Evolutionary conservation across 1,140 invertebrate species (phyloP), one percentile per base, ranked within the genome.

Genomic region (Lordiphosa stackelbergi): DNA sequence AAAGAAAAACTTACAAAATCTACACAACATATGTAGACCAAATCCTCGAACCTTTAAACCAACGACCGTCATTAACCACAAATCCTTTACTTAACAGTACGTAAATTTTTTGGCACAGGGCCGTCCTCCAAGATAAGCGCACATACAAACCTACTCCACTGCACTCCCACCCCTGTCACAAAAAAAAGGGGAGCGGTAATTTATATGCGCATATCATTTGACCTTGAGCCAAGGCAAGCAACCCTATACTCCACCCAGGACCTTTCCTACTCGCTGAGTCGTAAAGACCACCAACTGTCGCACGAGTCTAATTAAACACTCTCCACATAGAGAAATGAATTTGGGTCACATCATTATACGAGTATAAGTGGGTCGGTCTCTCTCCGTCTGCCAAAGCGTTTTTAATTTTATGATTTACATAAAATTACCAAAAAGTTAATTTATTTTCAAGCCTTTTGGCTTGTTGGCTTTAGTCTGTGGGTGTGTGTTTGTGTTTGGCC

Each of bases 271-370:
- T 52, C 71, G 58, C 35, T 51, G 70, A 70, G 52, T 74, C 74
- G 70, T 74, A 74, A 81, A 57, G 66, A 59, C 66, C 71, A 75
- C 52, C 64, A 61, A 75, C 72, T 71, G 72, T 75, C 72, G 72
- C 55, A 43, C 58, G 59, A 69, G 60, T 81, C 77, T 81, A 81
- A 81, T 81, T 81, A 81, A 84, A 81, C 77, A 84, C 77, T 84
- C 58, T 46, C 22, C 77, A 72, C 73, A 81, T 69, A 68, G 55
- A 83, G 77, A 77, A 75, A 83, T 81, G 77, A 81, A 81, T 81
- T 81, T 81, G 73, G 77, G 77, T 81, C 77, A 81, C 77, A 81
- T 81, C 77, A 74, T 81, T 81, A 81, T 83, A 81, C 83, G 77
- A 81, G 77, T 81, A 81, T 77, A 81, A 77, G 79, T 81, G 77